Conservation (phyloP, 2,797 vertebrate species). For the Takifugu ocellatus region DNA sequence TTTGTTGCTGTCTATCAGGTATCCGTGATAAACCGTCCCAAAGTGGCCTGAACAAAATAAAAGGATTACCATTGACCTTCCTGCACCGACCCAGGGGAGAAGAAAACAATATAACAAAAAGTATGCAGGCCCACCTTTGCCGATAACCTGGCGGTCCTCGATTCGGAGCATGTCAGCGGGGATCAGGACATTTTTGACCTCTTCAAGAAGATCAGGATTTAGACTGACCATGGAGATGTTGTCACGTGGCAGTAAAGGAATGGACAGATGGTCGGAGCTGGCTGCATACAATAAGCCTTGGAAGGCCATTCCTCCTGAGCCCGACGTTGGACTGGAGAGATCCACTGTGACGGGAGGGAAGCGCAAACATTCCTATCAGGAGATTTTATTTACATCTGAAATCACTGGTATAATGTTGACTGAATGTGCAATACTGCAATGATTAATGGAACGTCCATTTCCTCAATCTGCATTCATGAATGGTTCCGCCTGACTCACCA, state of each 20-base stretch:
- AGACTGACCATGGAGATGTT: constrained; percentile 79
- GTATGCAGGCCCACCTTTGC: constrained; percentile 80
- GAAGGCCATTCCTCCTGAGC: constrained; percentile 55
- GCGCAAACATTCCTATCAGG: constrained; percentile 1
- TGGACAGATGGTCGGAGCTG: constrained; percentile 63
- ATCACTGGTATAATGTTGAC: too few species aligned
- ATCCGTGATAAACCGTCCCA: constrained; percentile 90
- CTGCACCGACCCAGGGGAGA: not conserved
- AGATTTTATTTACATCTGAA: too few species aligned
- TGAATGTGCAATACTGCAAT: too few species aligned
- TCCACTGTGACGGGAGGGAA: constrained; percentile 25
- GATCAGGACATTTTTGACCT: constrained; percentile 94
- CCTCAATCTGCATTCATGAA: not conserved
- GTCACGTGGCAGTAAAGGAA: constrained; percentile 77
- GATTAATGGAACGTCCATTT: too few species aligned
- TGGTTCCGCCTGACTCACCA: constrained; percentile 46
- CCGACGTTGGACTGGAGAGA: constrained; percentile 47
- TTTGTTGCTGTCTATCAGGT: constrained; percentile 78
- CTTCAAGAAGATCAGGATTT: constrained; percentile 80
- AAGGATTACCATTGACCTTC: not conserved
- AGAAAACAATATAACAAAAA: not conserved
- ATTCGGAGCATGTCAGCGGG: constrained; percentile 80
- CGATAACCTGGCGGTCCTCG: constrained; percentile 83
- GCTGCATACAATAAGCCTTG: constrained; percentile 60
- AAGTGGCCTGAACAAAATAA: constrained; percentile 82